A percentile compares a stretch with the other conserved stretches of the same genome.
Evolutionary conservation across 1,140 invertebrate genomes (phyloP).

Genomic region (Drosophila trapezifrons): DNA sequence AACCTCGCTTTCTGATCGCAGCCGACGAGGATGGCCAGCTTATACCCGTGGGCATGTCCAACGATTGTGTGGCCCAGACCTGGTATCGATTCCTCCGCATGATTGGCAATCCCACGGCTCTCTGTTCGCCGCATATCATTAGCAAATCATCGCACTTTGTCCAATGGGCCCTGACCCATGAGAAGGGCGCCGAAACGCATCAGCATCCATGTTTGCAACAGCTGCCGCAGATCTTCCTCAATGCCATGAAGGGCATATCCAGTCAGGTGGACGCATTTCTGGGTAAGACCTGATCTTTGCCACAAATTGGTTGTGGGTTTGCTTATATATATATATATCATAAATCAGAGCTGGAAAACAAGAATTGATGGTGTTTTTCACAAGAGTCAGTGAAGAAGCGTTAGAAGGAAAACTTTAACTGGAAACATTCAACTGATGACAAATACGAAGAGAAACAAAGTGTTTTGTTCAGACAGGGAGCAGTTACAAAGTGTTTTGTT

Average conservation of each 20-base stretch:
- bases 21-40: conserved; percentile 93
- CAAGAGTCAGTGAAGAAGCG: too few relatives aligned
- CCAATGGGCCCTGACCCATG: conserved; percentile 89
- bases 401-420: too few relatives aligned
- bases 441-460: too few relatives aligned
- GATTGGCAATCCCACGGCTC: conserved; percentile 96
- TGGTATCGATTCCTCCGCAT: conserved; percentile 97
- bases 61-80: conserved; percentile 95
- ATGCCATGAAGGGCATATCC: conserved; percentile 96
- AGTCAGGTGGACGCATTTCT: conserved; percentile 97
- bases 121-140: conserved; percentile 94
- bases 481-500: too few relatives aligned
- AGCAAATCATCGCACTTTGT: conserved; percentile 94
- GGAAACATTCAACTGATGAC: too few relatives aligned
- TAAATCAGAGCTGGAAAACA: background rate
- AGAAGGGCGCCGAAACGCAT: conserved; percentile 92
- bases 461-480: background rate
- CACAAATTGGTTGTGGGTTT: background rate
- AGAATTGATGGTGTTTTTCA: background rate
- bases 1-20: too few relatives aligned
- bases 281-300: conserved; percentile 87
- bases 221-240: conserved; percentile 95
- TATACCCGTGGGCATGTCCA: conserved; percentile 92
- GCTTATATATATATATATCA: too few relatives aligned
- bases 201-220: conserved; percentile 95